These are phyloP conservation scores for Babyrousa celebensis DNA, from an alignment of 2,797 vertebrate genomes.

Conservation along the genomic window DNA sequence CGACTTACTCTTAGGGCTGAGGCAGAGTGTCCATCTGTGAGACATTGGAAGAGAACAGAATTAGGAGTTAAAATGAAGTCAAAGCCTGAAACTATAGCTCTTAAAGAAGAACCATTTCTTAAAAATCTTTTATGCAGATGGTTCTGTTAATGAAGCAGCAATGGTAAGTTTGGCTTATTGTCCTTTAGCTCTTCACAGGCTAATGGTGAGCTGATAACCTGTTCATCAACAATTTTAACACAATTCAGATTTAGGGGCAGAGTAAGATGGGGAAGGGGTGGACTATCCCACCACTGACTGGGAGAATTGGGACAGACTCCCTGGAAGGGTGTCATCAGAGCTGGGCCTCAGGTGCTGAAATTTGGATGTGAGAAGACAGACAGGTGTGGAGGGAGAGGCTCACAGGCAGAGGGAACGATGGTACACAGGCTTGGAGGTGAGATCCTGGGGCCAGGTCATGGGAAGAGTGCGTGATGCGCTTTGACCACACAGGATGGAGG, in stretches of 20 bases:
- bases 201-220: constrained; percentile 5
- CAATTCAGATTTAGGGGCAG: not conserved
- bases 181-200: constrained; percentile 22
- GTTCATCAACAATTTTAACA: constrained; percentile 42
- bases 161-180: constrained; percentile 39
- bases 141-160: constrained; percentile 52
- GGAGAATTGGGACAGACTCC: not conserved
- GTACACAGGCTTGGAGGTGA: not conserved
- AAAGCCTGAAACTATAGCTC: not conserved
- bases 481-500: not conserved
- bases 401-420: not conserved
- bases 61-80: not conserved
- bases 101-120: constrained; percentile 37
- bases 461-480: not conserved
- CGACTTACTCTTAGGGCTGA: not conserved
- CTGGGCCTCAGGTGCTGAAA: not conserved
- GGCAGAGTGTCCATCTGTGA: not conserved
- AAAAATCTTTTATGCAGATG: constrained; percentile 57
- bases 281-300: not conserved
- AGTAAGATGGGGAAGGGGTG: not conserved
- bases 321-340: not conserved
- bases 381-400: not conserved
- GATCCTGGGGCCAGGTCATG: not conserved
- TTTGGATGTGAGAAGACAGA: not conserved
- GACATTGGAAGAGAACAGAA: not conserved